Evolutionary conservation across 1,140 invertebrate species (phyloP), one percentile per base, ranked within the genome.

Genomic region (Pteromalus puparum): DNA sequence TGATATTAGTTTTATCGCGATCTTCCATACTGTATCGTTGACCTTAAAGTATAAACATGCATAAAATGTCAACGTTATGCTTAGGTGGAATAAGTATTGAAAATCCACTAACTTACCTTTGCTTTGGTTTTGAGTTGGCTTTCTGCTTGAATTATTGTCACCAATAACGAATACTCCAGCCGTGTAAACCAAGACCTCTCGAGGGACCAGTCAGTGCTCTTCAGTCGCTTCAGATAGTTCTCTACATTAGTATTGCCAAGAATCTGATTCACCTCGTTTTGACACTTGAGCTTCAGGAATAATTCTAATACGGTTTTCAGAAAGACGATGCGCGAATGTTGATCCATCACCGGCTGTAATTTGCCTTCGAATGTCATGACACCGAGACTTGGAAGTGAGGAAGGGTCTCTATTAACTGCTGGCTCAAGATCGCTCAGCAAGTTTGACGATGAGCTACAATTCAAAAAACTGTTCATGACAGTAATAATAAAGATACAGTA

Each of bases 131-230:
- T 85, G 1, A 85, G 10, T 28, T 48, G 1, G 75, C 28, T 86
- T 53, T 85, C 85, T 7, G 88, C 87, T 53, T 84, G 79, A 1
- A 92, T 89, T 10, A 93, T 70, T 7, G 83, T 88, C 1, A 83
- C 85, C 7, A 93, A 82, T 7, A 93, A 87, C 28, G 75, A 87
- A 2, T 92, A 89, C 78, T 93, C 92, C 0, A 86, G 76, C 53
- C 92, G 89, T 12, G 91, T 91, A 46, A 90, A 93, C 92, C 92
- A 93, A 0, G 91, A 93, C 78, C 73, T 87, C 73, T 91, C 89
- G 12, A 92, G 85, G 21, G 86, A 88, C 92, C 92, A 93, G 0
- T 90, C 86, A 9, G 73, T 68, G 65, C 81, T 87, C 24, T 87
- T 86, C 1, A 93, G 72, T 78, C 87, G 88, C 28, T 73, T 42